Base-by-base conservation (phyloP, 2,888 invertebrate species). In the Mesochorus sp. region DNA sequence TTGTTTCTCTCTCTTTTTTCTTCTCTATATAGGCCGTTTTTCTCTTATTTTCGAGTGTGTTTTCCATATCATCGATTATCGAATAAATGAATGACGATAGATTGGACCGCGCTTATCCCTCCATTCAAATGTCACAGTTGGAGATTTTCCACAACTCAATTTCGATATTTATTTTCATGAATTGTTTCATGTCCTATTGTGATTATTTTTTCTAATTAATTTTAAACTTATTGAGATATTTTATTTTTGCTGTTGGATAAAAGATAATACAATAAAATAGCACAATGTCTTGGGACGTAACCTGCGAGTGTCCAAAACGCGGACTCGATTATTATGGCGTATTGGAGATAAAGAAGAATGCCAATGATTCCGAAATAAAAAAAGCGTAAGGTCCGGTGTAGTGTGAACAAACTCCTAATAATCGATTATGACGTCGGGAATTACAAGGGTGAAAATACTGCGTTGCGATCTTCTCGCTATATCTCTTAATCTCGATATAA, bases 281-380 rank as follows among this genome's bases (percentile, higher is more conserved):
- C 12, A 34, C 8, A 57, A 77, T 68, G 68, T 26, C 66, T n/a
- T 77, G 73, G 53, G 62, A 73, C 19, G 44, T 53, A 6, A 57
- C 5, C 2, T 74, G 78, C 75, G 61, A 76, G 12, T 62, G 79
- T 42, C n/a, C 14, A 55, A 90, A 84, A 81, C 94, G 94, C 94
- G 94, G 94, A 37, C 92, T 95, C 76, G 96, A 97, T 90, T 97
- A 96, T 90, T 97, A 97, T 88, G 94, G 95, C 1, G 94, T 96
- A 80, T 91, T 97, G 44, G 94, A 95, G 66, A 91, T 96, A 51
- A 93, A 94, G 70, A 93, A 94, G 61, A 92, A 92, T 76, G 94
- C 95, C 81, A 92, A 91, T 51, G 94, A 94, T 84, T 91, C 93
- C 47, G 95, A 96, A 82, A 93, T 97, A n/a, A 95, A 95, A 86